Conservation (phyloP, 2,797 vertebrate species). For the Falco peregrinus region DNA sequence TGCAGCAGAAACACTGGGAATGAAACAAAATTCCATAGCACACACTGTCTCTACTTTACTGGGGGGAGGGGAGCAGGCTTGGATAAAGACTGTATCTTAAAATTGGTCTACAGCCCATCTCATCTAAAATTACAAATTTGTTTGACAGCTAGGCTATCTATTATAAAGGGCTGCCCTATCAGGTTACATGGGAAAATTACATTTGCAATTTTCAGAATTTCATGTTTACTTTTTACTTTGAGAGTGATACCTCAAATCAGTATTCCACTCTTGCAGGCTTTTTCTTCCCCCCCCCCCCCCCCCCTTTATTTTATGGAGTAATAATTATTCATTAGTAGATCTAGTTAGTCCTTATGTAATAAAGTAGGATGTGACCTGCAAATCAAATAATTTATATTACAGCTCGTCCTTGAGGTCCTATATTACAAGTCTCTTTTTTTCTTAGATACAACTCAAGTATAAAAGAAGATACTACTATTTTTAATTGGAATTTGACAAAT, state of each 20-base stretch:
- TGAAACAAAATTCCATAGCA: slow-evolving; percentile 25
- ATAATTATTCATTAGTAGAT: slow-evolving; percentile 84
- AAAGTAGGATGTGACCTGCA: slow-evolving; percentile 80
- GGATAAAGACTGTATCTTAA: slow-evolving; percentile 14
- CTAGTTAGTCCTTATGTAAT: slow-evolving; percentile 78
- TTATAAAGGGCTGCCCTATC: slow-evolving; percentile 49
- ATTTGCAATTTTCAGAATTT: slow-evolving; percentile 70
- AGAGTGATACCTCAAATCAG: slow-evolving; percentile 69
- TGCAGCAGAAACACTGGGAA: slow-evolving; percentile 44
- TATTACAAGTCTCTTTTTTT: background rate
- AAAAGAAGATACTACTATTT: slow-evolving; percentile 55
- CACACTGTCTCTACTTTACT: background rate
- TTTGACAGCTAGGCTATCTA: slow-evolving; percentile 50
- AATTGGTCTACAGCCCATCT: slow-evolving; percentile 30
- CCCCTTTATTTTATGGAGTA: slow-evolving; percentile 78
- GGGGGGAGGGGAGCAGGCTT: slow-evolving; percentile 20
- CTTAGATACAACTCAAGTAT: slow-evolving; percentile 1
- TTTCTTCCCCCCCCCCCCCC: background rate
- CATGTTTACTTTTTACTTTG: slow-evolving; percentile 64
- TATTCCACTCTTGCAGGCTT: slow-evolving; percentile 62
- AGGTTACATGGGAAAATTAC: slow-evolving; percentile 64
- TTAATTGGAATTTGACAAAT: slow-evolving; percentile 68
- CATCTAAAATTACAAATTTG: slow-evolving; percentile 64
- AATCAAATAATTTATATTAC: slow-evolving; percentile 78
- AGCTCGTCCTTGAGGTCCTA: slow-evolving; percentile 69